phyloP scores from a whole-genome alignment of 2,113 vertebrate species.

The Carettochelys insculpta region DNA sequence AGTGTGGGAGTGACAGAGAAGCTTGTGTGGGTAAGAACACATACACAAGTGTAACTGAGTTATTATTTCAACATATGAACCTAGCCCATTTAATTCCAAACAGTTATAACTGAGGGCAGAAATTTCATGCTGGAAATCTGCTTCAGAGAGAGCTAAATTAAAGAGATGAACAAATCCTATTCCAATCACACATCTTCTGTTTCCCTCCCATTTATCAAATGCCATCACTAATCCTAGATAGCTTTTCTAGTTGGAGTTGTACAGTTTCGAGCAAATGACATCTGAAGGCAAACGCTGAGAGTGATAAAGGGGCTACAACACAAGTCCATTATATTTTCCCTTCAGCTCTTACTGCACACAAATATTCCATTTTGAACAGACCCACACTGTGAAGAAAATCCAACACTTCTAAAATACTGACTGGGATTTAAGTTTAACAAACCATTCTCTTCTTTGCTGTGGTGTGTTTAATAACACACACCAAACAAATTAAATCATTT shows the following conservation, averaged over 20 bases:
- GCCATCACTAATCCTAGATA: not conserved
- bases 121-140: no score
- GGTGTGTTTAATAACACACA: slow-evolving; percentile 35
- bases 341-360: not conserved
- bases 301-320: rapidly evolving
- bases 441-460: not conserved
- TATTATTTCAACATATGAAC: no score
- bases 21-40: no score
- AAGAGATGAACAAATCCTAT: not conserved
- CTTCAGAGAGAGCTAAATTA: no score
- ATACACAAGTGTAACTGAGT: no score
- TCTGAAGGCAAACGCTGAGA: not conserved
- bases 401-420: not conserved
- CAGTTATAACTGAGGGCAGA: no score
- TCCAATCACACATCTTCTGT: not conserved
- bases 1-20: no score
- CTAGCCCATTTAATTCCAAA: no score
- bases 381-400: not conserved
- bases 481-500: not conserved
- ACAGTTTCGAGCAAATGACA: not conserved
- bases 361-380: not conserved
- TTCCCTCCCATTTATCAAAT: not conserved
- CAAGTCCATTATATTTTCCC: not conserved
- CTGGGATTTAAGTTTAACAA: slow-evolving; percentile 9
- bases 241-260: not conserved